Conservation (phyloP, 2,797 vertebrate species). For the Danio aesculapii region DNA sequence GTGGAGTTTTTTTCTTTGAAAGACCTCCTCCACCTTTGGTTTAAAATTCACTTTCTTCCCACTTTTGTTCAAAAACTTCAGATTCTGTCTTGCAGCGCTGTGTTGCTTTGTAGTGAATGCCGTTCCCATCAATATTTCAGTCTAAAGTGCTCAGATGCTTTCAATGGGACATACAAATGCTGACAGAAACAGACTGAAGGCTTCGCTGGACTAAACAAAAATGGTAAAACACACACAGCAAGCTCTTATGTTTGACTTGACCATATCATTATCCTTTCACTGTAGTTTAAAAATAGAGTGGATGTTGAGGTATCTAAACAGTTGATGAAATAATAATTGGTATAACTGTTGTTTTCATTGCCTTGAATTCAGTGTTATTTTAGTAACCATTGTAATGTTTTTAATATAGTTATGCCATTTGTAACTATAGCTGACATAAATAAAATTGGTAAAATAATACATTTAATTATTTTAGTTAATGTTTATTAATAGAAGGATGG, state of each 20-base stretch:
- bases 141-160: conserved; percentile 63
- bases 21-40: conserved; percentile 50
- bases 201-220: conserved; percentile 42
- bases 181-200: conserved; percentile 52
- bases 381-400: too few relatives aligned
- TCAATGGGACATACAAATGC: conserved; percentile 26
- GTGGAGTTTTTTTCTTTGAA: conserved; percentile 22
- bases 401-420: too few relatives aligned
- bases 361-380: too few relatives aligned
- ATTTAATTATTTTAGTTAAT: too few relatives aligned
- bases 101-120: conserved; percentile 69
- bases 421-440: too few relatives aligned
- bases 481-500: too few relatives aligned
- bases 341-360: too few relatives aligned
- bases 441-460: too few relatives aligned
- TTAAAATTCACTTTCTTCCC: conserved; percentile 21
- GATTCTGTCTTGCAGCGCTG: conserved; percentile 63
- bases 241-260: background rate
- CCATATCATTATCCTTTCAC: background rate
- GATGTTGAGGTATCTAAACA: background rate
- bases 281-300: background rate
- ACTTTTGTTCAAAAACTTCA: conserved; percentile 46
- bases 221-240: background rate
- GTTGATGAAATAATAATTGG: too few relatives aligned
- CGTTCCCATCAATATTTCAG: conserved; percentile 76